These are phyloP conservation scores for Chaetorhynchus papuensis DNA, from an alignment of 2,113 vertebrate species.

Conservation along the genomic window DNA sequence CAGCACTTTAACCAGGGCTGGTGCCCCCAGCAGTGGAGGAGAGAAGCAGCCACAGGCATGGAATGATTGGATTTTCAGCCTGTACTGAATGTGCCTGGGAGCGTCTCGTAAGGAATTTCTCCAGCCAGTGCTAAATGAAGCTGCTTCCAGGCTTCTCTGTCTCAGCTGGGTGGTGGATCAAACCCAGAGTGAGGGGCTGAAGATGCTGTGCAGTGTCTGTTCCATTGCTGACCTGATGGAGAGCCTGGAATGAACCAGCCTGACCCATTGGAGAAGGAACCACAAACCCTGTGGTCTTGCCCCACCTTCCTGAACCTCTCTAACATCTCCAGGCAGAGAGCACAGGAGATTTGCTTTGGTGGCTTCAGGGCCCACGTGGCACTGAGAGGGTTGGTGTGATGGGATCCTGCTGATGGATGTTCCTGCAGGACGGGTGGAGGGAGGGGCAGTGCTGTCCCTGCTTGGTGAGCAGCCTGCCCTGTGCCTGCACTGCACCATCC, in stretches of 20 bases:
- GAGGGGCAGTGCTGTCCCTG: background rate
- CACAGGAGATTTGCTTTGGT: background rate
- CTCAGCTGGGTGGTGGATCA: background rate
- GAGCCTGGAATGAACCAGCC: background rate
- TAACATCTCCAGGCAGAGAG: background rate
- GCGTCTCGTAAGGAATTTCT: background rate
- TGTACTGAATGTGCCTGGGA: background rate
- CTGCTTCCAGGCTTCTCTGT: background rate
- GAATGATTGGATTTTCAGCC: background rate
- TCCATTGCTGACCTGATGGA: background rate
- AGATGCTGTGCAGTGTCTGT: background rate
- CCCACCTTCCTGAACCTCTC: background rate
- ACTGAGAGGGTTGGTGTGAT: background rate
- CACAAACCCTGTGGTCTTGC: background rate
- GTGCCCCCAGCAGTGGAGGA: background rate
- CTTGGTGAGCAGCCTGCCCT: background rate
- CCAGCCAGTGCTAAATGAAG: background rate
- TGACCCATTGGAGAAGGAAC: background rate
- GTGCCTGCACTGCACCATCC: fast-evolving
- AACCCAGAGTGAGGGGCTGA: background rate
- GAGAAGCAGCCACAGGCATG: background rate
- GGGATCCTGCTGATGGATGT: background rate
- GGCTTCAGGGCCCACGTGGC: background rate
- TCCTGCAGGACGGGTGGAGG: background rate
- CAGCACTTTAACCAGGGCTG: conserved; percentile 6